A percentile compares a stretch with the other conserved stretches of the same genome.
Evolutionary conservation across 2,113 vertebrate genomes (phyloP).

Genomic region (Condylura cristata): DNA sequence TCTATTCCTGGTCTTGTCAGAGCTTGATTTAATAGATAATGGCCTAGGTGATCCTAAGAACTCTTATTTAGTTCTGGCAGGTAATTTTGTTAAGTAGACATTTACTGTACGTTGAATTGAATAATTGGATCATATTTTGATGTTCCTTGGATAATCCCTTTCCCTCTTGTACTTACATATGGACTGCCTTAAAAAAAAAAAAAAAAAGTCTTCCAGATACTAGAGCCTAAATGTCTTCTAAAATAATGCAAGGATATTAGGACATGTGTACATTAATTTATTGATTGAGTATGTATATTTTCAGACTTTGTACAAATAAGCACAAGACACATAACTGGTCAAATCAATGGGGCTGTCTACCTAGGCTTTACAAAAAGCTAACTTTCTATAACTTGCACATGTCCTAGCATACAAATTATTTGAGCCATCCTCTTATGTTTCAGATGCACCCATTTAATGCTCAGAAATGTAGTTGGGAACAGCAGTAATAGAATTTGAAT

Average conservation of each 20-base stretch:
- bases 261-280: neutral
- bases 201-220: neutral
- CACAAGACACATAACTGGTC: neutral
- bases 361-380: neutral
- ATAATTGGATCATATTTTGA: neutral
- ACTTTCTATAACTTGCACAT: neutral
- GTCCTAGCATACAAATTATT: neutral
- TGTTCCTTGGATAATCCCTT: neutral
- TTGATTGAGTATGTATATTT: neutral
- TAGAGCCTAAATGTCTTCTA: neutral
- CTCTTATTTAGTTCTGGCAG: neutral
- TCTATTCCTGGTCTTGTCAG: neutral
- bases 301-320: neutral
- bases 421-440: neutral
- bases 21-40: neutral
- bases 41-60: neutral
- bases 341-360: neutral
- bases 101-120: neutral
- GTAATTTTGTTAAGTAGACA: neutral
- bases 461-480: conserved; percentile 11
- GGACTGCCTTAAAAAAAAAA: neutral
- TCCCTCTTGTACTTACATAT: neutral
- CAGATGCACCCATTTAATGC: neutral
- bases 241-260: neutral
- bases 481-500: neutral